Base-by-base conservation (phyloP, 2,113 vertebrate species). In the Oreochromis spilurus region DNA sequence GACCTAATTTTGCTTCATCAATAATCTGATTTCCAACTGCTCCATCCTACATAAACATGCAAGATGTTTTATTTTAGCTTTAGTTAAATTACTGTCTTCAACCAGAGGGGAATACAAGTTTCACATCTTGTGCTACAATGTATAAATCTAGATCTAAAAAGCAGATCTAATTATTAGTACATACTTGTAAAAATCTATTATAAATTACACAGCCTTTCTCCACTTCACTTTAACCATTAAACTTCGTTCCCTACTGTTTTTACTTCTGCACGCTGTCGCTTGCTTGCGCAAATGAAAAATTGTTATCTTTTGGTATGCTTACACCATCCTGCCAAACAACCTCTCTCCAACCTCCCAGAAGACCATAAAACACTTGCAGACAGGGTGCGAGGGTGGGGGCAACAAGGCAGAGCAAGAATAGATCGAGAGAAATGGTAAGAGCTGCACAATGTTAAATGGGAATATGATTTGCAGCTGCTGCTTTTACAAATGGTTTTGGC, bases 341-440 rank as follows among this genome's bases (percentile, higher is more conserved):
- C 62, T 54, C 79, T 86, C 87, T 83, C 58, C 86, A 88, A 90
- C 85, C 87, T 93, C 88, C 91, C 81, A 88, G 72, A 79, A 78
- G 82, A 88, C 82, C 79, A 87, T 89, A 83, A 88, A 91, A 90
- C 86, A 86, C 75, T 82, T 84, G 38, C 50, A 83, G 79, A 85
- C 40, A 80, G 26, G 52, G 65, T 81, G 53, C 38, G 48, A 86
- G 29, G 50, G 54, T 81, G 78, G 60, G 62, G 58, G 83, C 53
- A 87, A 67, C 86, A 89, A 62, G 58, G 79, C 62, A 86, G 79
- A 90, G 57, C 65, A 75, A 77, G 77, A 89, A 79, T 79, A 88
- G 80, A 92, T 77, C 29, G 80, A 87, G 83, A 84, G 54, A 57
- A 83, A 84, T 83, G 38, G 45, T 78, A 87, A 87, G 60, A 82